Evolutionary conservation across 2,888 invertebrate species (phyloP).

Genomic region (Tetheella fluctuosa): DNA sequence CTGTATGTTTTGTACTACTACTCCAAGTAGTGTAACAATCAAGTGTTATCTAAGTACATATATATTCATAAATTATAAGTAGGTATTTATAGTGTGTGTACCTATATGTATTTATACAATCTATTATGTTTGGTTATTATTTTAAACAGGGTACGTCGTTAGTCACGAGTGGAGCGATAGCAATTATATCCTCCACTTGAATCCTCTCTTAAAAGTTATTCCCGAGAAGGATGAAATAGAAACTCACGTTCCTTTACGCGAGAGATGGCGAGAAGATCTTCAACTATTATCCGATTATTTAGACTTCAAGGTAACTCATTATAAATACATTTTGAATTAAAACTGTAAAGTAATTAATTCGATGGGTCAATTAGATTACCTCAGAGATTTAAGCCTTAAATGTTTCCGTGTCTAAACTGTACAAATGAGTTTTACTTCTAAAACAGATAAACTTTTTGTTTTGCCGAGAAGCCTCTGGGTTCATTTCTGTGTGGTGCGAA

Average conservation of each 20-base stretch:
- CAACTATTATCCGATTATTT: constrained; percentile 85
- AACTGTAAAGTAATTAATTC: not conserved
- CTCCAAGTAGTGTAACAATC: too few species aligned
- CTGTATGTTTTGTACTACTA: too few species aligned
- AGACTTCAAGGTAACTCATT: constrained; percentile 81
- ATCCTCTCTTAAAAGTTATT: constrained; percentile 74
- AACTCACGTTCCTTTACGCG: constrained; percentile 69
- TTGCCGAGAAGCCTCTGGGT: constrained; percentile 29
- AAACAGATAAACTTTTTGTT: constrained; percentile 30
- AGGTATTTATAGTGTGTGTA: too few species aligned
- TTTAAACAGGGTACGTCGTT: constrained; percentile 77
- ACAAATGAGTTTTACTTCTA: constrained; percentile 22
- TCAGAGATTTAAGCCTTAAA: constrained; percentile 11
- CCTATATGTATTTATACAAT: not conserved
- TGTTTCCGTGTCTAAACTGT: constrained; percentile 16
- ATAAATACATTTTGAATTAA: not conserved
- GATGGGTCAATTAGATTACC: constrained; percentile 5
- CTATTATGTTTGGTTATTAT: constrained; percentile 11
- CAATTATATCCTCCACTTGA: constrained; percentile 82
- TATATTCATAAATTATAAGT: too few species aligned
- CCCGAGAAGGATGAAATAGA: constrained; percentile 70
- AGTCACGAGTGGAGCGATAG: constrained; percentile 86
- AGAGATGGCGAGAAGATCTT: constrained; percentile 84
- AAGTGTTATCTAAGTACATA: too few species aligned
- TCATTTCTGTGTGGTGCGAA: constrained; percentile 23